Evolutionary conservation across 1,140 invertebrate species (phyloP).

Genomic region (Mesaphorura yosii): DNA sequence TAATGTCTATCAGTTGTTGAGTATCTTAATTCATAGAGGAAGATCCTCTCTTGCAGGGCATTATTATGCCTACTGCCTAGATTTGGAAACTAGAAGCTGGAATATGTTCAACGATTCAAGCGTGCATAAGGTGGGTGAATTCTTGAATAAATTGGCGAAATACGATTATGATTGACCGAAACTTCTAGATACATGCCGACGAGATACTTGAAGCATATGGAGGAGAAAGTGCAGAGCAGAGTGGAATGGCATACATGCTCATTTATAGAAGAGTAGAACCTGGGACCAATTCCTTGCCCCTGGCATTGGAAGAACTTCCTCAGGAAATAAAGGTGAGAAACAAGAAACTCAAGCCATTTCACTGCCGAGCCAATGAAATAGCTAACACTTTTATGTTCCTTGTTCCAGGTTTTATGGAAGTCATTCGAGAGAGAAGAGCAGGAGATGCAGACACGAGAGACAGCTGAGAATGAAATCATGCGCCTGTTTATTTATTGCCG

Average conservation of each 20-base stretch:
- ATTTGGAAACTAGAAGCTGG: slow-evolving; percentile 63
- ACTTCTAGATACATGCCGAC: neutral
- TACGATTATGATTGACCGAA: slow-evolving; percentile 11
- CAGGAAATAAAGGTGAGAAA: slow-evolving; percentile 50
- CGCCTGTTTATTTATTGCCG: slow-evolving; percentile 4
- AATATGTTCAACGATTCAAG: slow-evolving; percentile 72
- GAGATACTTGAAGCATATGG: neutral
- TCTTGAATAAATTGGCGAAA: neutral
- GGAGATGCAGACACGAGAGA: neutral
- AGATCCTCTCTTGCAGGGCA: slow-evolving; percentile 75
- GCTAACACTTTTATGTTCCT: slow-evolving; percentile 24
- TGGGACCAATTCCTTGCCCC: slow-evolving; percentile 53
- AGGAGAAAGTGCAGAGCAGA: slow-evolving; percentile 38
- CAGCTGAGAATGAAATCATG: neutral
- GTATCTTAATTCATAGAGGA: slow-evolving; percentile 87
- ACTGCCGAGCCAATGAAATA: slow-evolving; percentile 7
- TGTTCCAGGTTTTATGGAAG: neutral
- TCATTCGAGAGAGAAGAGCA: neutral
- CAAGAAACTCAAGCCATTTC: slow-evolving; percentile 16
- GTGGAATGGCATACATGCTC: slow-evolving; percentile 64
- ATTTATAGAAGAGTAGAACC: slow-evolving; percentile 77
- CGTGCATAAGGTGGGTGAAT: slow-evolving; percentile 46
- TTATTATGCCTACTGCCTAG: slow-evolving; percentile 89
- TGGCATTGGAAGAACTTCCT: slow-evolving; percentile 58
- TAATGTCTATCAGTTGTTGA: slow-evolving; percentile 77